phyloP scores from a whole-genome alignment of 1,140 invertebrate species.

The Ditylenchus dipsaci region DNA sequence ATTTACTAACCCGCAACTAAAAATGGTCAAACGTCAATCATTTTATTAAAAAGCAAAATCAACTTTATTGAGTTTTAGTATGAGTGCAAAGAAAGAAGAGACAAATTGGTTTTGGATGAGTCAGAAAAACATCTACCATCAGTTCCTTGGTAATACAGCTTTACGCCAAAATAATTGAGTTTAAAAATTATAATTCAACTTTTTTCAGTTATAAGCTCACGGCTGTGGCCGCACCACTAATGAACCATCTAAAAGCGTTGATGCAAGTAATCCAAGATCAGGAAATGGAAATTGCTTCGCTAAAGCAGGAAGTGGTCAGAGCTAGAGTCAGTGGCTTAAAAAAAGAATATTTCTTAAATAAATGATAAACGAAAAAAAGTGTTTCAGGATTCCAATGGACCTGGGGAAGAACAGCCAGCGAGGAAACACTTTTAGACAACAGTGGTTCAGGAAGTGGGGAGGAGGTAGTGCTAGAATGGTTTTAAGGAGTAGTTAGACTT shows the following conservation, averaged over 20 bases:
- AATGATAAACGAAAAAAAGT: no score
- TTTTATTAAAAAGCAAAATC: no score
- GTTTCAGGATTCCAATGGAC: no score
- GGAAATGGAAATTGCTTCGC: constrained; percentile 1
- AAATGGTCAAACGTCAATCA: not conserved
- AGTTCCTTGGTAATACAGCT: constrained; percentile 19
- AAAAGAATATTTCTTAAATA: no score
- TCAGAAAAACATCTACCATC: constrained; percentile 9
- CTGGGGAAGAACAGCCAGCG: no score
- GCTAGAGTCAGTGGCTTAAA: not conserved
- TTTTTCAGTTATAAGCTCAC: constrained; percentile 20
- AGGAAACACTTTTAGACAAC: no score
- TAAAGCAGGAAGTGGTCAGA: not conserved
- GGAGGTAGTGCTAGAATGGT: no score
- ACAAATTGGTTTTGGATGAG: constrained; percentile 14
- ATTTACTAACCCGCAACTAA: not conserved
- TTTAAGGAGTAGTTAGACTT: no score
- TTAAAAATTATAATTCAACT: constrained; percentile 12
- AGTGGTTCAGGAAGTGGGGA: no score
- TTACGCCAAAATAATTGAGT: not conserved
- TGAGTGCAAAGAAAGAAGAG: constrained; percentile 38
- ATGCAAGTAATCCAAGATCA: constrained; percentile 34
- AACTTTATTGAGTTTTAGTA: constrained; percentile 24
- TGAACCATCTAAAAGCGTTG: constrained; percentile 44
- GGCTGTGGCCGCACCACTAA: constrained; percentile 41